Conservation (phyloP, 2,888 invertebrate species). For the Leptopilina myrica region DNA sequence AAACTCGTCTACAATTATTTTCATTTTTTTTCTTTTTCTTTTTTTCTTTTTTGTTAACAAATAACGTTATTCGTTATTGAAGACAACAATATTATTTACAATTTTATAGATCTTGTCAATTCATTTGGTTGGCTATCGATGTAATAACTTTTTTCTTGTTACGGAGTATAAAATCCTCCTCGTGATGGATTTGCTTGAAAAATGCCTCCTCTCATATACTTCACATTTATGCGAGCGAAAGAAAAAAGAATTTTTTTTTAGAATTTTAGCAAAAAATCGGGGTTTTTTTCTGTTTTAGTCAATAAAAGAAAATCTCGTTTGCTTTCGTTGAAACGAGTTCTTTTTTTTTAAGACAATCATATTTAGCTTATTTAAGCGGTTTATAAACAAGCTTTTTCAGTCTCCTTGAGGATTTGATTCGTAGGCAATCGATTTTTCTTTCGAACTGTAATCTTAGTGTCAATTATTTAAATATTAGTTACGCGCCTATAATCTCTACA, state of each 20-base stretch:
- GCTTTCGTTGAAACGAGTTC: constrained; percentile 25
- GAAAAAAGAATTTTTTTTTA: neutral
- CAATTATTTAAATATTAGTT: neutral
- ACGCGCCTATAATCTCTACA: constrained; percentile 9
- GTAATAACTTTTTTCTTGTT: neutral
- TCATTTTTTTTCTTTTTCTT: constrained; percentile 7
- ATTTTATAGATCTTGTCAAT: constrained; percentile 56
- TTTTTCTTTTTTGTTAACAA: constrained; percentile 55
- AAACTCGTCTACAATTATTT: constrained; percentile 31
- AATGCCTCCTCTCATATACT: neutral
- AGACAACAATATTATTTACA: constrained; percentile 55
- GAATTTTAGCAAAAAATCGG: constrained; percentile 7
- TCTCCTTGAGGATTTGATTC: constrained; percentile 67
- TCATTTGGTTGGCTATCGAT: constrained; percentile 43
- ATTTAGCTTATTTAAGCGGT: constrained; percentile 16
- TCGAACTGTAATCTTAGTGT: constrained; percentile 20
- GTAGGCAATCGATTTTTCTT: constrained; percentile 53
- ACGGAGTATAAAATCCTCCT: constrained; percentile 36
- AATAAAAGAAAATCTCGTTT: constrained; percentile 22
- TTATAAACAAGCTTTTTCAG: constrained; percentile 61
- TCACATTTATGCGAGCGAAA: neutral
- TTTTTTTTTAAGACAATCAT: neutral
- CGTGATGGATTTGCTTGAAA: constrained; percentile 13
- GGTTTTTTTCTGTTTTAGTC: neutral
- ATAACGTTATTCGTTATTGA: constrained; percentile 62